Evolutionary conservation across 2,797 vertebrate species (phyloP).

Genomic region (Oceanodroma leucorhoa): DNA sequence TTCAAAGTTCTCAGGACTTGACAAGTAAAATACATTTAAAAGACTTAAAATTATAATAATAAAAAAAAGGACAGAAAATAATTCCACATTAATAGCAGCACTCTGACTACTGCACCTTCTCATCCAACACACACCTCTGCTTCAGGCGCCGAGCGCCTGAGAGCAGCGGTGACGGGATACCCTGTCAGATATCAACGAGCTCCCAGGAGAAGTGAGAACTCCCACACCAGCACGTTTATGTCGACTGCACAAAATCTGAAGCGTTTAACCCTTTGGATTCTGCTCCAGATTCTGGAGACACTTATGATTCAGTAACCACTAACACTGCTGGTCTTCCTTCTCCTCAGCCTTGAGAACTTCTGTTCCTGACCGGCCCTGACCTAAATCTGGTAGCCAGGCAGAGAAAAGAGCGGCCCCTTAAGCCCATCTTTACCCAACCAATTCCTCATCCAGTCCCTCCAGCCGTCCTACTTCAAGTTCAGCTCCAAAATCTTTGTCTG

Average conservation of each 20-base stretch:
- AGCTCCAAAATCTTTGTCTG: background rate
- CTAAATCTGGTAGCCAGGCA: background rate
- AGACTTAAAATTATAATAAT: background rate
- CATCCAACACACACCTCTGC: background rate
- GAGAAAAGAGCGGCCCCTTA: background rate
- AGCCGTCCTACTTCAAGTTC: background rate
- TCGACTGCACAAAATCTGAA: background rate
- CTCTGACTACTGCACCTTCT: background rate
- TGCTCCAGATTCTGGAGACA: background rate
- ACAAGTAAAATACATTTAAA: background rate
- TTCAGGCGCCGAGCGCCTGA: background rate
- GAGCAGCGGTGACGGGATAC: background rate
- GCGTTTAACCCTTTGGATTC: background rate
- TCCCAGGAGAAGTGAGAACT: accelerated
- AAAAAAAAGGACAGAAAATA: background rate
- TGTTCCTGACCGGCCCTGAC: background rate
- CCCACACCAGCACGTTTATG: accelerated
- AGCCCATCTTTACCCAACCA: background rate
- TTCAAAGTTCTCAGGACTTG: background rate
- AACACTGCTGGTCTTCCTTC: background rate
- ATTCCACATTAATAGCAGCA: too few species aligned
- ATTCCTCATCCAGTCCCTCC: background rate
- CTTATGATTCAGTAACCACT: background rate
- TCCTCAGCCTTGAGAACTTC: background rate
- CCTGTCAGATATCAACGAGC: background rate